phyloP scores from a whole-genome alignment of 2,113 vertebrate genomes.

The Syngnathus scovelli region DNA sequence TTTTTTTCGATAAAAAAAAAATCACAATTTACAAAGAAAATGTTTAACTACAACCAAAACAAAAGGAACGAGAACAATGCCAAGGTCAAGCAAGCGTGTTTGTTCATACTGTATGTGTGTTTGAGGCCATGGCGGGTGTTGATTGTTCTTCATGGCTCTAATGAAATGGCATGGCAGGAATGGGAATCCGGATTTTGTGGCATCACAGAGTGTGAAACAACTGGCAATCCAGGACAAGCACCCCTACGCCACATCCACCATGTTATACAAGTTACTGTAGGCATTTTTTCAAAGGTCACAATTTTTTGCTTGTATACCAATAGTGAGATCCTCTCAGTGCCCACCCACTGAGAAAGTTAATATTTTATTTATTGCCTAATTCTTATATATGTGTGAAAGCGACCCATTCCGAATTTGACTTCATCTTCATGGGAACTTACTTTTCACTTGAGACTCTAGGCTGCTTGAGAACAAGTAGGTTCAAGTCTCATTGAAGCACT shows the following conservation, averaged over 20 bases:
- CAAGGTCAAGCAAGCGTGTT: slow-evolving; percentile 34
- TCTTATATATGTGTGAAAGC: too few species aligned
- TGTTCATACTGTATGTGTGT: slow-evolving; percentile 4
- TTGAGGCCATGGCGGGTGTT: slow-evolving; percentile 37
- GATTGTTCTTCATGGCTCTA: slow-evolving; percentile 33
- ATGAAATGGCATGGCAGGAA: slow-evolving; percentile 45
- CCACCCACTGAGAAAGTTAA: too few species aligned
- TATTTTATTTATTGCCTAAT: too few species aligned
- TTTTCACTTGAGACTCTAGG: too few species aligned
- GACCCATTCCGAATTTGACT: too few species aligned
- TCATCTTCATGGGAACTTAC: too few species aligned
- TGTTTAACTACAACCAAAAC: too few species aligned
- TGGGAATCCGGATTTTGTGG: slow-evolving; percentile 11
- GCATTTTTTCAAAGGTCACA: too few species aligned
- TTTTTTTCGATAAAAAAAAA: not conserved
- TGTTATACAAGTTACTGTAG: not conserved
- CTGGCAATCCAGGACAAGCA: slow-evolving; percentile 14
- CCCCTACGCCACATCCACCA: not conserved
- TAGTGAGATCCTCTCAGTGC: not conserved
- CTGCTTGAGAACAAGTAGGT: too few species aligned
- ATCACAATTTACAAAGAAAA: too few species aligned
- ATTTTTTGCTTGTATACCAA: not conserved
- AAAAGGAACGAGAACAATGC: not conserved
- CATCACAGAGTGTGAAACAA: slow-evolving; percentile 29
- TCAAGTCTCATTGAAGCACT: too few species aligned